phyloP scores from a whole-genome alignment of 2,888 invertebrate species.

The Sthenelais limicola region DNA sequence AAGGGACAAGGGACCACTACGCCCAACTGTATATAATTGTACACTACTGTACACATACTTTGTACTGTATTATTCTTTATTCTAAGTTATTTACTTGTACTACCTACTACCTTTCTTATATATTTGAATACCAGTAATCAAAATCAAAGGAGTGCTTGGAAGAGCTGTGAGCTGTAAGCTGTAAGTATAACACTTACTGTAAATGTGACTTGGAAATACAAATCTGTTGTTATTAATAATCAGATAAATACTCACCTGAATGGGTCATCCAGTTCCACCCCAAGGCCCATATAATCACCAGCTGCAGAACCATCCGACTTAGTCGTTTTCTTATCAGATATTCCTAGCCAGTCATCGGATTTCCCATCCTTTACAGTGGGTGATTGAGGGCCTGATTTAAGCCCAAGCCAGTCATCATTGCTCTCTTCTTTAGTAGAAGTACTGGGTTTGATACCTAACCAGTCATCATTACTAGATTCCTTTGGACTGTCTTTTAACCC shows the following conservation, averaged over 20 bases:
- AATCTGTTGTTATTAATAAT: no score
- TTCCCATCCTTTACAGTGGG: constrained; percentile 1
- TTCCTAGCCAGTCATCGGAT: constrained; percentile 33
- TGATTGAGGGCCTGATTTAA: constrained; percentile 3
- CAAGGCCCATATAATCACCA: constrained; percentile 58
- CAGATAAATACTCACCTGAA: background rate
- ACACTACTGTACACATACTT: no score
- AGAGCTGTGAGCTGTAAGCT: no score
- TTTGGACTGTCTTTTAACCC: constrained; percentile 32
- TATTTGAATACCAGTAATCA: no score
- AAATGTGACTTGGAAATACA: no score
- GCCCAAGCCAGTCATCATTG: constrained; percentile 33
- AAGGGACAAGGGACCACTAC: no score
- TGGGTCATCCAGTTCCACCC: constrained; percentile 52
- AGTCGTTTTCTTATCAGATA: background rate
- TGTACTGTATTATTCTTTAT: no score
- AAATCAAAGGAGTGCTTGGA: no score
- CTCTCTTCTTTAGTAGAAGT: background rate
- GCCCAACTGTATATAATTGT: no score
- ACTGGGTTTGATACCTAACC: constrained; percentile 30
- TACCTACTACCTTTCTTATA: no score
- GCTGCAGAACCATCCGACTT: constrained; percentile 6
- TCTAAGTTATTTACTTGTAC: no score
- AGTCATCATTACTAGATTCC: constrained; percentile 27
- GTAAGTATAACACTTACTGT: no score